Base-by-base conservation (phyloP, 2,888 invertebrate genomes). In the Chymomyza procnemis region DNA sequence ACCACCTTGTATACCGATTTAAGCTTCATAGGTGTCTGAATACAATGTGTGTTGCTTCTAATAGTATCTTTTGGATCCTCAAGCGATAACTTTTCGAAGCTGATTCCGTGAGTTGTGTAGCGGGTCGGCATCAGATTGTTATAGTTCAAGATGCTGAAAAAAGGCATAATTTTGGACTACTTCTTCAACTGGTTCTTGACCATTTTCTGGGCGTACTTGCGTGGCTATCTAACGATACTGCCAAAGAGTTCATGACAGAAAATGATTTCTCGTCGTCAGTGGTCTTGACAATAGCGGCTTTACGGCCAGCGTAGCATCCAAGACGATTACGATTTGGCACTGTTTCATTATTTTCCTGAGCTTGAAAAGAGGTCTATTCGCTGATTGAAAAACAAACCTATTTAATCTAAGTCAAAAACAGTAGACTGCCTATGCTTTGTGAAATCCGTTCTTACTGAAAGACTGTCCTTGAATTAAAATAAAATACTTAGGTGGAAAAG, bases 311-410 rank as follows among this genome's bases (percentile, higher is more conserved):
- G 94, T 97, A 99, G 92, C 98, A 96, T 92, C 99, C 99, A 91
- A 96, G 93, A 99, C 97, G 93, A 99, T 95, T 91, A 99, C 99
- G 89, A 99, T 98, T 93, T 99, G 99, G 76, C 98, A 98, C 77
- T 95, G 93, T 94, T 98, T 99, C 98, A 99, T 98, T 92, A 99
- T 98, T 93, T 99, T 99, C 93, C 97, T 98, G 98, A 99, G 99
- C 91, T 94, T 95, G 93, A 72, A 69, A 76, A 86, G 86, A 88
- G 87, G 88, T 89, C 82, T 88, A 86, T 89, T 89, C 83, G 89
- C 82, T 87, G 89, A 90, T 90, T 90, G 90, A 91, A 90, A 89
- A 86, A 89, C 90, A 88, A 88, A n/a, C n/a, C n/a, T n/a, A n/a
- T n/a, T n/a, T n/a, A n/a, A n/a, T n/a, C n/a, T n/a, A n/a, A n/a